Evolutionary conservation across 2,888 invertebrate genomes (phyloP), one percentile per base, ranked within the genome.

Genomic region (Plutella xylostella): DNA sequence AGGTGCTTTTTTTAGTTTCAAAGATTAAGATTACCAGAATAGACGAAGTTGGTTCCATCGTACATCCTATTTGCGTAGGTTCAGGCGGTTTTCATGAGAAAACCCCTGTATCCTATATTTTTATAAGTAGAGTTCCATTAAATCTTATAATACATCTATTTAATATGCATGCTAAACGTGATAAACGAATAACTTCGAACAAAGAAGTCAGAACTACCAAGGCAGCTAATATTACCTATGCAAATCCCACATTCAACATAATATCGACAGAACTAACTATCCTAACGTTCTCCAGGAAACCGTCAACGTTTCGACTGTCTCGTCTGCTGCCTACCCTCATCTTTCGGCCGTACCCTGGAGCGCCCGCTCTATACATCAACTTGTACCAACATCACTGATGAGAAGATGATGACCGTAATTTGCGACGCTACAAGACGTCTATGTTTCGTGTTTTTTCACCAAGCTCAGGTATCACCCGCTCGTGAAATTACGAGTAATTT

Each of bases 381-480:
- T 75, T 69, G 65, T 72, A 75, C 77, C 76, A 79, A 72, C 77
- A 74, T 63, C 70, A 61, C 71, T 83, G 83, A 83, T 83, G 83
- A 82, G 83, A 82, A 82, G 80, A 83, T 83, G 83, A 83, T 83
- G 79, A 82, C 75, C 63, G 76, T 82, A 76, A 83, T 83, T 83
- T 83, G 79, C 82, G 83, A 80, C 79, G 79, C 83, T 78, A 78
- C 82, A 69, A 82, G 83, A 83, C 82, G 82, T 79, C 82, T 83
- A 80, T 82, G 80, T 80, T 76, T 77, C 80, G 72, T 72, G 76
- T 83, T 83, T 82, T 83, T 83, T 80, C 75, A 74, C 75, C 68
- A 71, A 63, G 72, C 77, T 73, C 79, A 82, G 82, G 83, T 83
- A 83, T 80, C 79, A 79, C 74, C 73, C 71, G 67, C 69, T 76